These are phyloP conservation scores for Setophaga kirtlandii DNA, from an alignment of 2,113 vertebrate species.

Conservation along the genomic window DNA sequence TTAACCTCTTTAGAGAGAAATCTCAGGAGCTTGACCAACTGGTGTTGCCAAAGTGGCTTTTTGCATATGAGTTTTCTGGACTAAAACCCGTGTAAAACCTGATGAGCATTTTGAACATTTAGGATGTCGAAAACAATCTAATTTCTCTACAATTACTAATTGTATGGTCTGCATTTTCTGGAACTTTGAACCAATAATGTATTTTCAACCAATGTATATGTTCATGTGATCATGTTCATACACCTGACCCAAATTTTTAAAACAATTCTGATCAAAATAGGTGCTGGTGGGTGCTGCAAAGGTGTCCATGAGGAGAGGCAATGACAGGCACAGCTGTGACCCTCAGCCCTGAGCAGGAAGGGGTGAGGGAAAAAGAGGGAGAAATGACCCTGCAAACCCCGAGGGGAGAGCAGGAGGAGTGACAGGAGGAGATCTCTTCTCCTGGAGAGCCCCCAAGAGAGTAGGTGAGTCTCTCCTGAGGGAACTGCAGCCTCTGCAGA, in stretches of 20 bases:
- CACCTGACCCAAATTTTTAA: not conserved
- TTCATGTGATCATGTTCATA: too few relatives aligned
- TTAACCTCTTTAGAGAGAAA: not conserved
- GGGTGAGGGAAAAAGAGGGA: fast-evolving
- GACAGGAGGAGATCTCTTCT: too few relatives aligned
- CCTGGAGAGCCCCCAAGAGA: fast-evolving
- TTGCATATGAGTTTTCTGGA: not conserved
- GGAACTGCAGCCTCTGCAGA: not conserved
- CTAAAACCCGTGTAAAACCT: not conserved
- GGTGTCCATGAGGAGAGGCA: fast-evolving
- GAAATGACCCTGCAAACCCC: fast-evolving
- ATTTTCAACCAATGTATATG: not conserved
- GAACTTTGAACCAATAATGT: not conserved
- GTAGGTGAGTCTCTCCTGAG: fast-evolving
- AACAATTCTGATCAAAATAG: not conserved
- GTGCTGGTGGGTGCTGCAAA: fast-evolving
- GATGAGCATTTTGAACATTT: not conserved
- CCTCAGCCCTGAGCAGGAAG: fast-evolving
- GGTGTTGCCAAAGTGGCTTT: not conserved
- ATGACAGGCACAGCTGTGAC: not conserved
- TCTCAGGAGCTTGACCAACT: not conserved
- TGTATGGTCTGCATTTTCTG: not conserved
- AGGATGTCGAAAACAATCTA: not conserved
- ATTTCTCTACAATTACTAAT: not conserved
- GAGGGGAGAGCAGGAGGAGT: not conserved